These are phyloP conservation scores for Odontamblyopus rebecca DNA, from an alignment of 2,797 vertebrate species.

Conservation along the genomic window DNA sequence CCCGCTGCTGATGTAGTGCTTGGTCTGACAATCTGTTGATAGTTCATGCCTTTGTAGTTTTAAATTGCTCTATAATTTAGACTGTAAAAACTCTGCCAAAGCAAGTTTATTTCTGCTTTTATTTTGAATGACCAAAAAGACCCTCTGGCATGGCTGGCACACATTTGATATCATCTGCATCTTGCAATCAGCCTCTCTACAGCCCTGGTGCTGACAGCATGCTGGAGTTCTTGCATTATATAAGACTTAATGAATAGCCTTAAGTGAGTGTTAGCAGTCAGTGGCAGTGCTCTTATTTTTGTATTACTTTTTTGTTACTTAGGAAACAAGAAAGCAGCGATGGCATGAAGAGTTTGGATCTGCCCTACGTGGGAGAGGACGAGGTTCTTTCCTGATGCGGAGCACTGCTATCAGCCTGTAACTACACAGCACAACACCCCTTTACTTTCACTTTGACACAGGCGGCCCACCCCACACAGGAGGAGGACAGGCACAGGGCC, in stretches of 20 bases:
- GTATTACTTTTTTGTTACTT: conserved; percentile 58
- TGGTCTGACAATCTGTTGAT: conserved; percentile 1
- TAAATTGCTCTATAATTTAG: background rate
- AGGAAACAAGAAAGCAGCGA: conserved; percentile 92
- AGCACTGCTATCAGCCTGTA: conserved; percentile 33
- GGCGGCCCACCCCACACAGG: conserved; percentile 20
- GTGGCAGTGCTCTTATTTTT: conserved; percentile 19
- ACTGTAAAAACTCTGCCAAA: background rate
- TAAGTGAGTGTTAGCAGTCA: background rate
- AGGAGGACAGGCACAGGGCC: conserved; percentile 25
- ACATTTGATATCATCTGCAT: background rate
- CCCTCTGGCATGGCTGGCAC: background rate
- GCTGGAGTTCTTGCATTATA: conserved; percentile 7
- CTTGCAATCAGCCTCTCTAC: background rate
- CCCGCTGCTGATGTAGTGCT: background rate
- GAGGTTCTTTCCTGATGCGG: conserved; percentile 87
- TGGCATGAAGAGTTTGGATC: conserved; percentile 78
- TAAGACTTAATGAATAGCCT: conserved; percentile 10
- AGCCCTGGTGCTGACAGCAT: conserved; percentile 10
- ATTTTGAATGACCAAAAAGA: background rate
- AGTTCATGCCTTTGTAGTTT: background rate
- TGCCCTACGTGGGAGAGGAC: conserved; percentile 85
- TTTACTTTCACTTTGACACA: conserved; percentile 52
- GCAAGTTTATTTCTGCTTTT: background rate
- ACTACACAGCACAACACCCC: conserved; percentile 51